Percentiles rank a stretch among this genome's conserved stretches.
Evolutionary conservation across 2,797 vertebrate species (phyloP).

Genomic region (Aeoliscus strigatus): DNA sequence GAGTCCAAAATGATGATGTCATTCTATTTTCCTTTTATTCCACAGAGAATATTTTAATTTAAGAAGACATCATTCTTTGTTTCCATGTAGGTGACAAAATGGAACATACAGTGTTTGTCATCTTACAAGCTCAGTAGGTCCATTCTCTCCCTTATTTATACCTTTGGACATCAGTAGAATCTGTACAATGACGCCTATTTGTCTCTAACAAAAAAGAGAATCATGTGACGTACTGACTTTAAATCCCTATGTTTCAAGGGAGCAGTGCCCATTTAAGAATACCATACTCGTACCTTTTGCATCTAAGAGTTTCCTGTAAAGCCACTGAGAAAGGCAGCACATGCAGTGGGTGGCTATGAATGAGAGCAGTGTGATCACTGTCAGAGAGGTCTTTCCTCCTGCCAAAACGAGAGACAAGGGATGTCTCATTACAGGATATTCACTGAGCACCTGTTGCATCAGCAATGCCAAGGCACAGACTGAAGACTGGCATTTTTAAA

Average conservation of each 20-base stretch:
- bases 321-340: constrained; percentile 25
- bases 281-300: constrained; percentile 13
- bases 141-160: too few species aligned
- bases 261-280: not conserved
- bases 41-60: too few species aligned
- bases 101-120: too few species aligned
- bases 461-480: constrained; percentile 54
- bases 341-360: constrained; percentile 46
- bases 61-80: not conserved
- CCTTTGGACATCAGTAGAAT: too few species aligned
- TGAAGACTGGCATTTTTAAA: constrained; percentile 54
- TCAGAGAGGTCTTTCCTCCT: constrained; percentile 18
- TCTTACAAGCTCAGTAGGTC: too few species aligned
- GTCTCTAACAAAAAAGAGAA: too few species aligned
- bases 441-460: constrained; percentile 66
- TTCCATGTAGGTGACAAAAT: not conserved
- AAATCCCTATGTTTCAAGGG: constrained; percentile 1
- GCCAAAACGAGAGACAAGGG: constrained; percentile 52
- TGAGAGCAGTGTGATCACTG: constrained; percentile 62
- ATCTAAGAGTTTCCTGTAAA: constrained; percentile 43
- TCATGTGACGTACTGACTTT: not conserved
- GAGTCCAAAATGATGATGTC: too few species aligned
- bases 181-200: too few species aligned
- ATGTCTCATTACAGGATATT: constrained; percentile 62
- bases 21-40: too few species aligned